Evolutionary conservation across 2,797 vertebrate genomes (phyloP), one percentile per base, ranked within the genome.

Genomic region (Notoglanidium macrostoma): DNA sequence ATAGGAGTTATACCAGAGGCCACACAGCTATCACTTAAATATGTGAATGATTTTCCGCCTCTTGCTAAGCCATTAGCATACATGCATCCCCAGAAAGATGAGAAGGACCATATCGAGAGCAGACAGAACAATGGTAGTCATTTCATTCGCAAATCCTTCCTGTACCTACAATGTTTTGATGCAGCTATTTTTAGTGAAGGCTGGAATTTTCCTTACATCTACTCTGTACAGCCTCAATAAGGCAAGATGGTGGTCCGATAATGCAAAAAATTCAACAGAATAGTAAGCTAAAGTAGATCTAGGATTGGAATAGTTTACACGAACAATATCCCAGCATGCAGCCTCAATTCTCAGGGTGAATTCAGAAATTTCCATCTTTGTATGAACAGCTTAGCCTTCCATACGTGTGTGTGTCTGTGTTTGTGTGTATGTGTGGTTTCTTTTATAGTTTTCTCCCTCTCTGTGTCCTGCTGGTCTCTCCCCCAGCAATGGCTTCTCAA

Each of bases 401-500:
- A 70, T n/a, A 26, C 63, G 67, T n/a, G 21, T 57, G 49, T 57
- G 21, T 86, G 35, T 78, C 26, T 85, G 83, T 49, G 55, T 63
- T 32, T 59, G 19, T 84, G 15, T 70, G 67, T 70, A 14, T 32
- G 11, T 84, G 35, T 51, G 57, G n/a, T 67, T 78, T 49, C 40
- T 51, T 77, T 76, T 77, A 51, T 26, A 35, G 23, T 29, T n/a
- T 83, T 61, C 44, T 70, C 67, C 40, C 51, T 73, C 51, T 73
- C 32, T 72, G 65, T 10, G 2, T 26, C 15, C 32, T 46, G 65
- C 44, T 2, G 54, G 67, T 81, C 77, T 74, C 44, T 23, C 86
- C 67, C 49, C 67, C 7, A 72, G 51, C 67, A 44, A 73, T 85
- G 87, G 84, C 63, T 76, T 85, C 72, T 89, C 82, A 88, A 89